These are phyloP conservation scores for Syngnathus scovelli DNA, from an alignment of 2,113 vertebrate genomes.

Conservation along the genomic window DNA sequence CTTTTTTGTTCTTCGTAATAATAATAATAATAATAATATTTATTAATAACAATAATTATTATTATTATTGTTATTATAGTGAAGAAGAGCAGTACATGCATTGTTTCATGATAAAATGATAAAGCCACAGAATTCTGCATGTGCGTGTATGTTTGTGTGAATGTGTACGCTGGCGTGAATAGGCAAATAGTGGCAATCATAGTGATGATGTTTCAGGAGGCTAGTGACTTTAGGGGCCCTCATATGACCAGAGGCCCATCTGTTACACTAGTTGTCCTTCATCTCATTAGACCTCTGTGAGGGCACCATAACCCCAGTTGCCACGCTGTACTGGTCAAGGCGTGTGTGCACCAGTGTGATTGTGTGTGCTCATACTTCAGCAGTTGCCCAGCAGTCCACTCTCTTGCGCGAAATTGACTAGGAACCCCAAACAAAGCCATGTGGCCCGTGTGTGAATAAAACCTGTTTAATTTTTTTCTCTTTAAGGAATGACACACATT, in stretches of 20 bases:
- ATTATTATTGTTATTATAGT: too few relatives aligned
- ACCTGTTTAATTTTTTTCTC: not conserved
- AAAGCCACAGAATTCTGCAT: too few relatives aligned
- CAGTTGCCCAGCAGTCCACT: constrained; percentile 55
- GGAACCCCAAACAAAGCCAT: constrained; percentile 54
- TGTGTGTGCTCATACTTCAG: constrained; percentile 18
- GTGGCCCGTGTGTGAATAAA: constrained; percentile 13
- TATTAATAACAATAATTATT: too few relatives aligned
- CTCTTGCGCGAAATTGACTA: constrained; percentile 25
- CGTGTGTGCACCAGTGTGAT: constrained; percentile 9
- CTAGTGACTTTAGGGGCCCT: constrained; percentile 26
- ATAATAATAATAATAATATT: too few relatives aligned
- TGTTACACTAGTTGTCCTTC: constrained; percentile 38
- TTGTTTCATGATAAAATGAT: too few relatives aligned
- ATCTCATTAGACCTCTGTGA: constrained; percentile 52
- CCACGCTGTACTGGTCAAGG: constrained; percentile 15
- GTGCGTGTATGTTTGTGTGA: not conserved
- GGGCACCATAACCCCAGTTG: constrained; percentile 53
- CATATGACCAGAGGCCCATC: constrained; percentile 53
- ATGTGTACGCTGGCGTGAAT: constrained; percentile 49
- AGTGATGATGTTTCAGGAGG: constrained; percentile 3
- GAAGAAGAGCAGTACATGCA: too few relatives aligned
- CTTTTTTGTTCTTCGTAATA: too few relatives aligned
- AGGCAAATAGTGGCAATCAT: constrained; percentile 47
- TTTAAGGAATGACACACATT: not conserved